Conservation (phyloP, 2,797 vertebrate species). For the Chromobotia macracanthus region DNA sequence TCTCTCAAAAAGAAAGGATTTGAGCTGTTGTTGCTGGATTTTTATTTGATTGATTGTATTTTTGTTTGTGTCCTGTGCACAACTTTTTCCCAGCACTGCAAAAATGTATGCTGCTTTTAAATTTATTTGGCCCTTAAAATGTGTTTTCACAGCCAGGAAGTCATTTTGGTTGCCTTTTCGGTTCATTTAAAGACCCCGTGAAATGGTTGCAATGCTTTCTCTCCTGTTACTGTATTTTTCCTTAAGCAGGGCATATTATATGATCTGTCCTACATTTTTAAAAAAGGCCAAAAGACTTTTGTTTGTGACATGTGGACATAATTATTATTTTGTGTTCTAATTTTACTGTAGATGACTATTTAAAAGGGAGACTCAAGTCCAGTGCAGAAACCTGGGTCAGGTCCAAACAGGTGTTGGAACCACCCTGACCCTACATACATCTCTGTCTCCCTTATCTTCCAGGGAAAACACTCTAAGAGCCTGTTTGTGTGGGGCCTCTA, state of each 20-base stretch:
- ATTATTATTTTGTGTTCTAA: no score
- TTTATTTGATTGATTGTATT: not conserved
- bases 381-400: not conserved
- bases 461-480: constrained; percentile 66
- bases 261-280: no score
- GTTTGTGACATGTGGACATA: not conserved
- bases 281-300: no score
- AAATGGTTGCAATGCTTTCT: not conserved
- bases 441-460: constrained; percentile 77
- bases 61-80: constrained; percentile 4
- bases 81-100: constrained; percentile 12
- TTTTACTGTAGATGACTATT: no score
- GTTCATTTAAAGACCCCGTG: not conserved
- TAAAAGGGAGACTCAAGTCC: not conserved
- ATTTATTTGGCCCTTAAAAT: constrained; percentile 13
- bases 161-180: not conserved
- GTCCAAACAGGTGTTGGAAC: constrained; percentile 17
- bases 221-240: not conserved
- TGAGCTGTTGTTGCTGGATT: not conserved
- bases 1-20: constrained; percentile 38
- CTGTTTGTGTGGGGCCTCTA: constrained; percentile 55
- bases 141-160: not conserved
- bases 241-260: not conserved
- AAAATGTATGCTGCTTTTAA: constrained; percentile 1
- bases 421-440: constrained; percentile 31